A percentile compares a stretch with the other conserved stretches of the same genome.
phyloP scores from a whole-genome alignment of 2,113 vertebrate species.

The Colaptes auratus region DNA sequence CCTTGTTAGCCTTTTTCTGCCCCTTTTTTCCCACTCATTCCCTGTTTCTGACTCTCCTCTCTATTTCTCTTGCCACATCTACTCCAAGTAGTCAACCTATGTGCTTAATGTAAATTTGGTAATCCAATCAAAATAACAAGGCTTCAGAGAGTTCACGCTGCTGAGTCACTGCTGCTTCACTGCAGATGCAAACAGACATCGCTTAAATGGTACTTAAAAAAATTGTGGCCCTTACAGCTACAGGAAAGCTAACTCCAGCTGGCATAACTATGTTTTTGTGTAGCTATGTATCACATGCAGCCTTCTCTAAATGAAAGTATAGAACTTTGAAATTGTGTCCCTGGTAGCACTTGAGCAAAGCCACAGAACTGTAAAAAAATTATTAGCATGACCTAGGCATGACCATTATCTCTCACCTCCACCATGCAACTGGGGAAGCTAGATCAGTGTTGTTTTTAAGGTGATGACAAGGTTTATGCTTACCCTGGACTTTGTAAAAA shows the following conservation, averaged over 20 bases:
- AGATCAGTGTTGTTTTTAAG: background rate
- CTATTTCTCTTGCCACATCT: background rate
- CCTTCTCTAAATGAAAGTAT: background rate
- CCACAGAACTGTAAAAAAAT: background rate
- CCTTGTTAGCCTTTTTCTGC: background rate
- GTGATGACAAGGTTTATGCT: background rate
- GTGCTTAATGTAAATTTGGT: constrained; percentile 43
- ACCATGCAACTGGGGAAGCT: background rate
- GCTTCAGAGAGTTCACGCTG: constrained; percentile 34
- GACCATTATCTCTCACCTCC: background rate
- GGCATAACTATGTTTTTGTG: constrained; percentile 42
- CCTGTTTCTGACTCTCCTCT: background rate
- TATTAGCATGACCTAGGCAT: background rate
- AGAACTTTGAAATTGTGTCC: background rate
- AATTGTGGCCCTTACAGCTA: background rate
- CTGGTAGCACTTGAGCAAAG: background rate
- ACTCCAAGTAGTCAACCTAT: background rate
- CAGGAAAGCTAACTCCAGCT: constrained; percentile 16
- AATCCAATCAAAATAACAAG: constrained; percentile 48
- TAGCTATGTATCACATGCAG: constrained; percentile 16
- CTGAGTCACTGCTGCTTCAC: constrained; percentile 50
- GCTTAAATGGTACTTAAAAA: constrained; percentile 50
- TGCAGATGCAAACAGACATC: constrained; percentile 45
- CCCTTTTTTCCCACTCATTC: background rate
- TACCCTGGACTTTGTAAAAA: background rate